Base-by-base conservation (phyloP, 2,888 invertebrate genomes). In the Drosophila infuscata region DNA sequence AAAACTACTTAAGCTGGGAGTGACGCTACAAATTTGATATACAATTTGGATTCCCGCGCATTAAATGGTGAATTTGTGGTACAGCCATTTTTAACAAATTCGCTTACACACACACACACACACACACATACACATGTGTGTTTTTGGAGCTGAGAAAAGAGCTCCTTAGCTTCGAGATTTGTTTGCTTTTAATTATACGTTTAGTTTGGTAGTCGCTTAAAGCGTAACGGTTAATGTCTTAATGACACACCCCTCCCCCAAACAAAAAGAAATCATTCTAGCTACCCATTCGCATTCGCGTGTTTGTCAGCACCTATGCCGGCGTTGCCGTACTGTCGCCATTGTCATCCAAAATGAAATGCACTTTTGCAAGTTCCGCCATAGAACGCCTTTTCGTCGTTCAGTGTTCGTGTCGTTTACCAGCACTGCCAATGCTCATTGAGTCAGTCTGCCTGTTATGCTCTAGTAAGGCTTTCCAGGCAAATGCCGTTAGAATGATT, bases 401-500 rank as follows among this genome's bases (percentile, higher is more conserved):
- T 30, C 12, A 52, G 52, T 36, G 52, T 63, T 57, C 56, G 41
- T 29, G 15, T 38, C 64, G 56, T 72, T 71, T 64, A 64, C 46
- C 52, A 69, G 33, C 36, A 58, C 35, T 68, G 41, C n/a, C 6
- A 25, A 41, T 35, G 58, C 17, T 35, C 70, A 35, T 35, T 25
- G 29, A 17, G 35, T 35, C 2, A 35, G 15, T 32, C 20, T 33
- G 41, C 32, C 49, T 78, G 89, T 89, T 82, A 74, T 89, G 84
- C 84, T 84, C 84, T 89, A 84, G 80, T 84, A 84, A 89, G 65
- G 72, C 59, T 32, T 46, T 57, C 65, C 65, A 32, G 49, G 54
- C 57, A 61, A 65, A 56, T 43, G 69, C 89, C 89, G 84, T 84
- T 84, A 84, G 88, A 82, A 79, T 85, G 73, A 89, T 89, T 87